Conservation (phyloP, 2,797 vertebrate species). For the Typhlichthys eigenmanni region DNA sequence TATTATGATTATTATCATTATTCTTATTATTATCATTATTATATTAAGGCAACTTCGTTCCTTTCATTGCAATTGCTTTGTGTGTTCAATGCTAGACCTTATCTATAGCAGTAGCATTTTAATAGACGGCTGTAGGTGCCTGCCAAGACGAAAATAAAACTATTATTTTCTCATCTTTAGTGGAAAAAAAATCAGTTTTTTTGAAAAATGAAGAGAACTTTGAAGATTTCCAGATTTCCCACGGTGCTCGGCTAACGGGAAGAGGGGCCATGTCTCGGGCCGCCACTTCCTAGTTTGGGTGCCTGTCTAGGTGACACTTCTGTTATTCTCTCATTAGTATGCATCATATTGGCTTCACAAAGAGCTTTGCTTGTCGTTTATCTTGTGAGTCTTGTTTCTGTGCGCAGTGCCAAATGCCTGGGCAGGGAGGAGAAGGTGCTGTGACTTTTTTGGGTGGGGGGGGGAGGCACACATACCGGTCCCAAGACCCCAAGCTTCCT, state of each 20-base stretch:
- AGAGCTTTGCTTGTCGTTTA: constrained; percentile 99
- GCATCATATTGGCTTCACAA: constrained; percentile 98
- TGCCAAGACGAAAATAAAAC: constrained; percentile 85
- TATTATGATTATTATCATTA: constrained; percentile 81
- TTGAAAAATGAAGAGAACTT: constrained; percentile 72
- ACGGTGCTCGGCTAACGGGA: constrained; percentile 73
- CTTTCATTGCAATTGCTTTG: constrained; percentile 99
- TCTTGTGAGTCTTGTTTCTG: constrained; percentile 99
- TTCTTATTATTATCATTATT: constrained; percentile 83
- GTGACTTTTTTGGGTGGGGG: constrained; percentile 45
- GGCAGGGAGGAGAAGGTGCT: constrained; percentile 64
- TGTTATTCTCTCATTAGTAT: constrained; percentile 97
- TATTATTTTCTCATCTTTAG: constrained; percentile 96
- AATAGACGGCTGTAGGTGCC: constrained; percentile 99
- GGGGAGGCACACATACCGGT: constrained; percentile 49
- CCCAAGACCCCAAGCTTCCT: constrained; percentile 83
- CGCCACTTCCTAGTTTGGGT: constrained; percentile 69
- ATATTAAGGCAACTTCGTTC: constrained; percentile 95
- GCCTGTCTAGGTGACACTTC: constrained; percentile 88
- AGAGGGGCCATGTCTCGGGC: constrained; percentile 55
- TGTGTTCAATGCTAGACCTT: constrained; percentile 99
- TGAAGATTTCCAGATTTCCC: constrained; percentile 74
- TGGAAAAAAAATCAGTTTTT: constrained; percentile 73
- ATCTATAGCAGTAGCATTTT: constrained; percentile 99
- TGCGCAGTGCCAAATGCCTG: constrained; percentile 97